Conservation (phyloP, 53 echinoderm and acorn worm genomes). For the Holothuria scabra region DNA sequence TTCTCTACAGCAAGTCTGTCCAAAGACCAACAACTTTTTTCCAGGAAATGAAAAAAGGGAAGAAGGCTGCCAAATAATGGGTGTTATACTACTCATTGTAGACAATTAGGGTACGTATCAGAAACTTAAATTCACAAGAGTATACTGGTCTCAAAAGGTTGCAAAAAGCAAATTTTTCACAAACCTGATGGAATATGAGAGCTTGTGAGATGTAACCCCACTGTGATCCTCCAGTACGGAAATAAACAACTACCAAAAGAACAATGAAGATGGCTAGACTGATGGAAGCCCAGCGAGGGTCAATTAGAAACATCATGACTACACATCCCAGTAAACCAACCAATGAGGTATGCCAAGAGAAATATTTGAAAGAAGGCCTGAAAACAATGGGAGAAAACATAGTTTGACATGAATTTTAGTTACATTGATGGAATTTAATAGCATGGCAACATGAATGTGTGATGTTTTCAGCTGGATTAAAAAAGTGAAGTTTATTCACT, state of each 20-base stretch:
- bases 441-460: no score
- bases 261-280: conserved; percentile 78
- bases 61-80: no score
- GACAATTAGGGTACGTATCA: no score
- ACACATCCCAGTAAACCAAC: conserved; percentile 84
- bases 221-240: conserved; percentile 71
- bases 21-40: no score
- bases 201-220: conserved; percentile 99
- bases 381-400: background rate
- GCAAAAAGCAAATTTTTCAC: background rate
- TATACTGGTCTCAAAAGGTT: background rate
- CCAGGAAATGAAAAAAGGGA: no score
- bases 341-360: conserved; percentile 87
- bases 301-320: conserved; percentile 95
- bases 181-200: conserved; percentile 93
- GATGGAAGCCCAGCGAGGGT: conserved; percentile 69
- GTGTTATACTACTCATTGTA: no score
- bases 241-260: conserved; percentile 75
- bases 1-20: no score
- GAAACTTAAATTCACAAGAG: no score
- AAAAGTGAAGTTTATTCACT: no score
- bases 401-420: no score
- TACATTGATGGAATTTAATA: no score
- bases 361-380: conserved; percentile 91
- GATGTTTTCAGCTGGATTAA: no score